Conservation (phyloP, 1,140 invertebrate species). For the Gryon sp. region DNA sequence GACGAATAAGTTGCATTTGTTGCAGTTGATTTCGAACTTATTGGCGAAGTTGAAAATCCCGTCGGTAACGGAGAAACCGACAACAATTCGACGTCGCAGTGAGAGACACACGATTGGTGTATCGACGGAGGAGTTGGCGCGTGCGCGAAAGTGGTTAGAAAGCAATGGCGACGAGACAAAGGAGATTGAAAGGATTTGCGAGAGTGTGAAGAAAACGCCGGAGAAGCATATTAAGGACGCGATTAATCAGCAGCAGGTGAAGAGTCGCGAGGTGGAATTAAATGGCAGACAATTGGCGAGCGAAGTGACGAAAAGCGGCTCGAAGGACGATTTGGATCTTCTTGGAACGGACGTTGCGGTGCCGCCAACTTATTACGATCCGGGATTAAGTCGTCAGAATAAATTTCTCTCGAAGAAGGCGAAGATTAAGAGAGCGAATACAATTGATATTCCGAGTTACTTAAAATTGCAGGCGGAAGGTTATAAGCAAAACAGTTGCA, state of each 20-base stretch:
- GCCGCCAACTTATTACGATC: slow-evolving; percentile 65
- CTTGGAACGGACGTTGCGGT: slow-evolving; percentile 34
- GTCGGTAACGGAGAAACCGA: slow-evolving; percentile 68
- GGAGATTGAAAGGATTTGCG: slow-evolving; percentile 15
- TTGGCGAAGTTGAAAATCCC: slow-evolving; percentile 84
- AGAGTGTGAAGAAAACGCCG: slow-evolving; percentile 38
- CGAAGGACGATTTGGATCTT: slow-evolving; percentile 56
- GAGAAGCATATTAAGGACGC: slow-evolving; percentile 77
- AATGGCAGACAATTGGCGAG: slow-evolving; percentile 55
- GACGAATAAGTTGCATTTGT: slow-evolving; percentile 82
- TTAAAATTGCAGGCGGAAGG: slow-evolving; percentile 73
- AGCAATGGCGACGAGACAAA: slow-evolving; percentile 66
- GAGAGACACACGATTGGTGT: slow-evolving; percentile 90
- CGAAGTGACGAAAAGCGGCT: slow-evolving; percentile 34
- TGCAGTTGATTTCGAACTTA: slow-evolving; percentile 87
- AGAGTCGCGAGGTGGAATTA: slow-evolving; percentile 71
- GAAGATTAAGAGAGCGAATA: slow-evolving; percentile 92
- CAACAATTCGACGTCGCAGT: slow-evolving; percentile 76
- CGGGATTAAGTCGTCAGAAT: slow-evolving; percentile 69
- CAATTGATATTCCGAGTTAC: slow-evolving; percentile 90
- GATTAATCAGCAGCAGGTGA: slow-evolving; percentile 75
- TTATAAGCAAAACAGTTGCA: slow-evolving; percentile 67
- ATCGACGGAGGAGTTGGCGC: slow-evolving; percentile 86
- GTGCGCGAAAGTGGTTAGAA: slow-evolving; percentile 86
- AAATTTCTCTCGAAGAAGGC: slow-evolving; percentile 85